Percentiles rank a stretch among this genome's conserved stretches.
Evolutionary conservation across 2,113 vertebrate species (phyloP).

Genomic region (Dendrocopos noguchii): DNA sequence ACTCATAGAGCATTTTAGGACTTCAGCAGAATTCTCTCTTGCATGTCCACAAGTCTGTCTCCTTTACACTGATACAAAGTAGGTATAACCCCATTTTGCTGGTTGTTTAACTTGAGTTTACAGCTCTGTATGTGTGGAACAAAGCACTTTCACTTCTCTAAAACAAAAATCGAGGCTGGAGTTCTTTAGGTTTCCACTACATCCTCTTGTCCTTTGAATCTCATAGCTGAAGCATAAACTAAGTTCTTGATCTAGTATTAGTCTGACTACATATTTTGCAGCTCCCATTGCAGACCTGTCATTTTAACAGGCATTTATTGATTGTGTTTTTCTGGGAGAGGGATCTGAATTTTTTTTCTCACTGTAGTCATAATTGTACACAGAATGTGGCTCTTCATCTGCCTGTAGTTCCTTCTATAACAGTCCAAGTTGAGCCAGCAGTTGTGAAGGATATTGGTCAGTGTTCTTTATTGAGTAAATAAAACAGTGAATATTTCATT

Average conservation of each 20-base stretch:
- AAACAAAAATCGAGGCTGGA: not conserved
- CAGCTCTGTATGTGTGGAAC: not conserved
- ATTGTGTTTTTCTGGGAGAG: not conserved
- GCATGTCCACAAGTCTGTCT: not conserved
- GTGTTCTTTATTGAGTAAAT: not conserved
- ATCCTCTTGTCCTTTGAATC: not conserved
- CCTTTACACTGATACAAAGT: not conserved
- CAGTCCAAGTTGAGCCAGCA: not conserved
- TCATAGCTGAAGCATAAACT: not conserved
- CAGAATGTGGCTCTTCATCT: not conserved
- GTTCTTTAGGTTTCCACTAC: not conserved
- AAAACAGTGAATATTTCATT: not conserved
- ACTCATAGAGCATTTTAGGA: not conserved
- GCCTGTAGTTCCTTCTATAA: not conserved
- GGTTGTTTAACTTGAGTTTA: not conserved
- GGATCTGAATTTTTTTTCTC: not conserved
- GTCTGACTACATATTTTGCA: not conserved
- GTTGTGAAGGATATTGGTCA: not conserved
- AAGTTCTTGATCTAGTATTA: not conserved
- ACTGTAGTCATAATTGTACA: not conserved
- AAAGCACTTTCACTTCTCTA: not conserved
- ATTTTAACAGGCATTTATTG: not conserved
- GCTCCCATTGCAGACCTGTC: not conserved
- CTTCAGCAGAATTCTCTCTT: not conserved
- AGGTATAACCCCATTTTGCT: not conserved